Percentiles rank a stretch among this genome's conserved stretches.
Conservation (phyloP, 2,113 vertebrate genomes). For the Oophaga pumilio region DNA sequence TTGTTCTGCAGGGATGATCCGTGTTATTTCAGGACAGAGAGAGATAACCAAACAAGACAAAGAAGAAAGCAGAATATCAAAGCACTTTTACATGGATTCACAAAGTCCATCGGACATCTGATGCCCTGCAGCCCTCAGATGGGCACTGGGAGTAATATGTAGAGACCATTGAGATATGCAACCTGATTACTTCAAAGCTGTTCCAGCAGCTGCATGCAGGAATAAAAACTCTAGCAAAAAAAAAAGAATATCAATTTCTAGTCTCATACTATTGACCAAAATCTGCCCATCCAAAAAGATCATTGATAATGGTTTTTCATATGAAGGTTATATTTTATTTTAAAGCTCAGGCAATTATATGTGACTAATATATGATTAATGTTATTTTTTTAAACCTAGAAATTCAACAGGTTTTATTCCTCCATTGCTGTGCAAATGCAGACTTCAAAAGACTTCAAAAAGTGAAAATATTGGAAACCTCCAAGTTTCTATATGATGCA, state of each 20-base stretch:
- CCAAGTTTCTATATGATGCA: too few species aligned
- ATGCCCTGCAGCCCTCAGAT: conserved; percentile 45
- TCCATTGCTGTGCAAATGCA: too few species aligned
- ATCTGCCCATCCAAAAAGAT: background rate
- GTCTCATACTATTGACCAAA: background rate
- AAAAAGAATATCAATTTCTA: background rate
- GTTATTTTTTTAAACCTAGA: too few species aligned
- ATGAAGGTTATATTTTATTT: background rate
- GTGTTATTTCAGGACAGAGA: conserved; percentile 34
- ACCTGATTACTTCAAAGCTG: conserved; percentile 46
- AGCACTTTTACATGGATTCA: conserved; percentile 54
- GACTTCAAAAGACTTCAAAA: too few species aligned
- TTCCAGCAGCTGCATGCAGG: conserved; percentile 9
- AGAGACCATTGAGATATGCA: conserved; percentile 30
- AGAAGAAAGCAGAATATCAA: conserved; percentile 52
- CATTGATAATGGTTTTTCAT: background rate
- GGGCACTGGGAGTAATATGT: conserved; percentile 36
- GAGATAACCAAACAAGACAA: conserved; percentile 49
- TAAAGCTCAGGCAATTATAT: background rate
- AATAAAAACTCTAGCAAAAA: background rate
- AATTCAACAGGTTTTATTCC: too few species aligned
- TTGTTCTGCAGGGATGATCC: background rate
- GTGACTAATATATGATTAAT: background rate
- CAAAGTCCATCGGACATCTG: conserved; percentile 52
- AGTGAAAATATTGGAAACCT: too few species aligned